Percentiles rank a stretch among this genome's conserved stretches.
Conservation (phyloP, 37 sponge, comb jelly and placozoan species). For the Tethya wilhelma region DNA sequence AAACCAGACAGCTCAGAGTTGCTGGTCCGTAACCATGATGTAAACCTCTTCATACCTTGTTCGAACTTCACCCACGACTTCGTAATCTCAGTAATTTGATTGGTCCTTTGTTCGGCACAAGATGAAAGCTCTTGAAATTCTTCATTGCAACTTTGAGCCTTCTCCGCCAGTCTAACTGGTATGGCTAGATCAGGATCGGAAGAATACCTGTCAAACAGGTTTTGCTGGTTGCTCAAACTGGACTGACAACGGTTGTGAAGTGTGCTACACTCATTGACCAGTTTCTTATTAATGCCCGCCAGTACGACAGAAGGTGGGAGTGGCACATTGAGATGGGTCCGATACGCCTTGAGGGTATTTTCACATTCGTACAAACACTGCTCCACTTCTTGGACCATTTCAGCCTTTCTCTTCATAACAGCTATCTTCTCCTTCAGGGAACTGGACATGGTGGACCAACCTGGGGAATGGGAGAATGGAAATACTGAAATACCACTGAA, state of each 20-base stretch:
- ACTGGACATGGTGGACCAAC: slow-evolving; percentile 35
- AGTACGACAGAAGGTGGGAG: slow-evolving; percentile 58
- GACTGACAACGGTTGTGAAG: slow-evolving; percentile 23
- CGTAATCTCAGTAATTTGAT: slow-evolving; percentile 13
- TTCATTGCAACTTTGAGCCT: neutral
- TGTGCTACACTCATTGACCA: neutral
- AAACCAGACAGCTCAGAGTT: slow-evolving; percentile 33
- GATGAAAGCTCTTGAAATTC: neutral
- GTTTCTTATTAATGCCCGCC: neutral
- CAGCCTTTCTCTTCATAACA: slow-evolving; percentile 14
- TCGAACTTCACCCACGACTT: slow-evolving; percentile 23
- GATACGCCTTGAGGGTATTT: slow-evolving; percentile 4
- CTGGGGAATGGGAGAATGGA: neutral
- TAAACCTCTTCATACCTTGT: neutral
- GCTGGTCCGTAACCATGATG: neutral
- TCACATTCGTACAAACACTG: neutral
- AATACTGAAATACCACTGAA: neutral
- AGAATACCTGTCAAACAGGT: slow-evolving; percentile 11
- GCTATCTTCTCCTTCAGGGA: slow-evolving; percentile 26
- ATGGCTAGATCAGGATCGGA: neutral
- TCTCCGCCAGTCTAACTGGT: too few species aligned
- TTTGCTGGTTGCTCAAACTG: neutral
- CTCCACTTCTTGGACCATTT: slow-evolving; percentile 40
- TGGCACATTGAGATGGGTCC: slow-evolving; percentile 5
- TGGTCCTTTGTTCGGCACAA: slow-evolving; percentile 18